Conservation (phyloP, 1,140 invertebrate genomes). For the Bicyclus anynana region DNA sequence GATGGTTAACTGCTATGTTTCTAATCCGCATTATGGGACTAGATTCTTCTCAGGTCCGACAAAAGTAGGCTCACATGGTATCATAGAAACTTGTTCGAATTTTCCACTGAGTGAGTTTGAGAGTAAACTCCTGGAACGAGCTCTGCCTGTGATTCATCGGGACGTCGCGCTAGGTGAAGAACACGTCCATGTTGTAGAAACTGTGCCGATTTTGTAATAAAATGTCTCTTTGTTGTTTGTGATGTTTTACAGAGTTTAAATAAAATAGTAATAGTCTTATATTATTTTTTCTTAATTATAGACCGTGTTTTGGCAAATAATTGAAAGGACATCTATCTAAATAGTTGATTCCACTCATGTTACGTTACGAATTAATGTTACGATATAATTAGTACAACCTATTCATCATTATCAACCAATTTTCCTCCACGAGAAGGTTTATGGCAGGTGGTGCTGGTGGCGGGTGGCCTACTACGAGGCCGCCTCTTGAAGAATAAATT, state of each 20-base stretch:
- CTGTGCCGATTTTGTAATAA: slow-evolving; percentile 11
- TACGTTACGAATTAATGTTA: too few relatives aligned
- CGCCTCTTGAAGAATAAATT: too few relatives aligned
- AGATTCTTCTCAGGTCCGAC: slow-evolving; percentile 49
- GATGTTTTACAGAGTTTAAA: not conserved
- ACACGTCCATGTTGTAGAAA: slow-evolving; percentile 32
- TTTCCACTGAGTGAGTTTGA: slow-evolving; percentile 43
- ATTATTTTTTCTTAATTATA: not conserved
- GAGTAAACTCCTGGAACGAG: slow-evolving; percentile 28
- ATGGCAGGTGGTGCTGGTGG: too few relatives aligned
- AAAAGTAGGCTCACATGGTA: slow-evolving; percentile 37
- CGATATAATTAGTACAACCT: too few relatives aligned
- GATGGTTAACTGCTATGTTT: slow-evolving; percentile 35
- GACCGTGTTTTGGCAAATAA: too few relatives aligned
- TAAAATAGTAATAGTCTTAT: not conserved
- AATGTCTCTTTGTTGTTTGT: not conserved
- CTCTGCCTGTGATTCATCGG: slow-evolving; percentile 36
- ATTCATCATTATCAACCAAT: too few relatives aligned
- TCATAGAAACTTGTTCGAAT: slow-evolving; percentile 32
- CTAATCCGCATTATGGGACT: slow-evolving; percentile 48
- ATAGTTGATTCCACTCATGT: too few relatives aligned
- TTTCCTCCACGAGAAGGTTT: too few relatives aligned
- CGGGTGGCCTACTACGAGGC: too few relatives aligned
- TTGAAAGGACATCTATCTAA: too few relatives aligned
- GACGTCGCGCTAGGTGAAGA: slow-evolving; percentile 43